Evolutionary conservation across 1,140 invertebrate genomes (phyloP).

Genomic region (Trinorchestia longiramus): DNA sequence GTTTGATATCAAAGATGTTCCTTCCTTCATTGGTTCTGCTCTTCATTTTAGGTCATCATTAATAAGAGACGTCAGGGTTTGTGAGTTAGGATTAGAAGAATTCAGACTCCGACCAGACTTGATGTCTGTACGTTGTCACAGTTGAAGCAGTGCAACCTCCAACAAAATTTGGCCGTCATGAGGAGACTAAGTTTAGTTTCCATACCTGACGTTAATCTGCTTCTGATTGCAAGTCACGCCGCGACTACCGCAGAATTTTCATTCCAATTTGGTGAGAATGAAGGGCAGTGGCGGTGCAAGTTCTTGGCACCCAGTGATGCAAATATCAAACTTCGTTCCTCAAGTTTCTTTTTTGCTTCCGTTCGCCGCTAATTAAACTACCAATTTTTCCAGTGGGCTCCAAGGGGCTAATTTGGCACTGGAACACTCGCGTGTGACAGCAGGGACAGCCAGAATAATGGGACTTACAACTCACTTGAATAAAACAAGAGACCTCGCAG

Average conservation of each 20-base stretch:
- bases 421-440: not conserved
- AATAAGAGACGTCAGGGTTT: not conserved
- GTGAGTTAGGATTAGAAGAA: not conserved
- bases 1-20: not conserved
- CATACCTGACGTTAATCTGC: not conserved
- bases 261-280: not conserved
- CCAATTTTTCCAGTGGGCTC: not conserved
- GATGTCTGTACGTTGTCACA: not conserved
- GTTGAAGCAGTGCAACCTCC: not conserved
- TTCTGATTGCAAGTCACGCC: slow-evolving; percentile 25
- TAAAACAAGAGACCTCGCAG: not conserved
- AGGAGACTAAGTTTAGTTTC: not conserved
- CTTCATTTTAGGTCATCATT: not conserved
- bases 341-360: not conserved
- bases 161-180: not conserved
- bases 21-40: not conserved
- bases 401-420: not conserved
- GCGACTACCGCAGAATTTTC: not conserved
- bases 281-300: slow-evolving; percentile 1
- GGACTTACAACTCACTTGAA: not conserved
- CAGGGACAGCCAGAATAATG: not conserved
- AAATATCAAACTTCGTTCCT: slow-evolving; percentile 19
- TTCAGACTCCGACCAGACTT: not conserved
- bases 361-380: slow-evolving; percentile 4
- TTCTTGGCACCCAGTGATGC: not conserved